Conservation (phyloP, 37 sponge, comb jelly and placozoan species). For the Geodia barretti region DNA sequence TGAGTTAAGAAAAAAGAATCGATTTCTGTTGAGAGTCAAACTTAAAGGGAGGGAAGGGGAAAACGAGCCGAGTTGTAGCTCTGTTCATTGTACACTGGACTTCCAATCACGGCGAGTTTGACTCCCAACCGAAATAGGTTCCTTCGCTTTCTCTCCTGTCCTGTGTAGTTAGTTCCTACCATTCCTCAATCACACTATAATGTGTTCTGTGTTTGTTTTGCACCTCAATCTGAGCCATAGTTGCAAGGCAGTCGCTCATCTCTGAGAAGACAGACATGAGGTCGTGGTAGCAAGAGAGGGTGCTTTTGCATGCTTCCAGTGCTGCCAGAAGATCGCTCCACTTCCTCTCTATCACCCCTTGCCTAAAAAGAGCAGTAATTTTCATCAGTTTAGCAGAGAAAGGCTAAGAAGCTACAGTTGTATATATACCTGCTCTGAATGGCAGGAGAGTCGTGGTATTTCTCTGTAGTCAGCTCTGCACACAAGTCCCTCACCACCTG, state of each 20-base stretch:
- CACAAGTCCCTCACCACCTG: constrained; percentile 49
- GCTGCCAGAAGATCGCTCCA: constrained; percentile 76
- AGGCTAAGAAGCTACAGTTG: neutral
- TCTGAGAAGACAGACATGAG: constrained; percentile 83
- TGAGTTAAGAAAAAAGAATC: neutral
- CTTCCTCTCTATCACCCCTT: constrained; percentile 43
- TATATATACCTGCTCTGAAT: constrained; percentile 32
- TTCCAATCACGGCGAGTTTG: too few species aligned
- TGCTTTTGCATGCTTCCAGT: constrained; percentile 56
- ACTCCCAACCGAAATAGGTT: too few species aligned
- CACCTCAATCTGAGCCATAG: constrained; percentile 78
- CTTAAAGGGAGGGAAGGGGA: too few species aligned
- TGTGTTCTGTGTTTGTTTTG: too few species aligned
- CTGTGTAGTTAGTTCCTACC: neutral
- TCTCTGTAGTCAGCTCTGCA: constrained; percentile 50
- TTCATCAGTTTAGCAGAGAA: neutral
- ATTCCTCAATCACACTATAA: too few species aligned
- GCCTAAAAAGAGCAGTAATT: constrained; percentile 9
- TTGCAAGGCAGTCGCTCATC: constrained; percentile 83
- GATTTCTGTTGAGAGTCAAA: too few species aligned
- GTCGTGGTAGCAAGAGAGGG: constrained; percentile 67
- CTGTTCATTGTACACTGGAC: too few species aligned
- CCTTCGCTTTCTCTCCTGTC: too few species aligned
- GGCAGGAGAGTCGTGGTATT: constrained; percentile 38
- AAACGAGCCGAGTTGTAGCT: too few species aligned